Conservation (phyloP, 2,113 vertebrate species). For the Silurus meridionalis region DNA sequence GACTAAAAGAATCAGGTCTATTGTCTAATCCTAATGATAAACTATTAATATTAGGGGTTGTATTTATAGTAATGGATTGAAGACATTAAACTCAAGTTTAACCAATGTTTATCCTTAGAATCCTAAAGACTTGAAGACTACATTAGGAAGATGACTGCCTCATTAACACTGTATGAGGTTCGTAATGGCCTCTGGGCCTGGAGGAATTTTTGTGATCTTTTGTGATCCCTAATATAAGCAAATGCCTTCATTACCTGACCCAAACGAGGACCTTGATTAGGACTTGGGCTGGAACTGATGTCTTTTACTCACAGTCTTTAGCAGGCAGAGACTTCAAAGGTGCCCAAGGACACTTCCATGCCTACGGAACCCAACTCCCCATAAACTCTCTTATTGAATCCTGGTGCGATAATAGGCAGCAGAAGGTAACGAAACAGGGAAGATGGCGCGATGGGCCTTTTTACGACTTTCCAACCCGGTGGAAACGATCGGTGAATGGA, state of each 20-base stretch:
- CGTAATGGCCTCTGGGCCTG: constrained; percentile 30
- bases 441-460: constrained; percentile 38
- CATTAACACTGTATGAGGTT: constrained; percentile 25
- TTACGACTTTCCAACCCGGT: constrained; percentile 49
- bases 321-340: constrained; percentile 58
- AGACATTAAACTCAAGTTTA: background rate
- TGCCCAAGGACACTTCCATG: constrained; percentile 45
- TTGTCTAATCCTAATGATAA: background rate
- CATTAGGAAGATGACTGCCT: constrained; percentile 28
- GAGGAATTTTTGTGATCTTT: constrained; percentile 41
- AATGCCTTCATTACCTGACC: constrained; percentile 47
- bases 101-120: background rate
- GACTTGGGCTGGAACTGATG: constrained; percentile 36
- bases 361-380: constrained; percentile 35
- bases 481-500: constrained; percentile 44
- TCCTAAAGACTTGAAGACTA: background rate
- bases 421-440: constrained; percentile 51
- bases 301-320: constrained; percentile 30
- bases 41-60: background rate
- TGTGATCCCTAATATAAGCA: constrained; percentile 17
- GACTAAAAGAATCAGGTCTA: background rate
- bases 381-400: constrained; percentile 54
- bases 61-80: background rate
- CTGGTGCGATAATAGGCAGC: constrained; percentile 58
- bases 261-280: constrained; percentile 48